Percentiles rank a stretch among this genome's conserved stretches.
phyloP scores from a whole-genome alignment of 1,140 invertebrate species.

The Octopus sinensis region DNA sequence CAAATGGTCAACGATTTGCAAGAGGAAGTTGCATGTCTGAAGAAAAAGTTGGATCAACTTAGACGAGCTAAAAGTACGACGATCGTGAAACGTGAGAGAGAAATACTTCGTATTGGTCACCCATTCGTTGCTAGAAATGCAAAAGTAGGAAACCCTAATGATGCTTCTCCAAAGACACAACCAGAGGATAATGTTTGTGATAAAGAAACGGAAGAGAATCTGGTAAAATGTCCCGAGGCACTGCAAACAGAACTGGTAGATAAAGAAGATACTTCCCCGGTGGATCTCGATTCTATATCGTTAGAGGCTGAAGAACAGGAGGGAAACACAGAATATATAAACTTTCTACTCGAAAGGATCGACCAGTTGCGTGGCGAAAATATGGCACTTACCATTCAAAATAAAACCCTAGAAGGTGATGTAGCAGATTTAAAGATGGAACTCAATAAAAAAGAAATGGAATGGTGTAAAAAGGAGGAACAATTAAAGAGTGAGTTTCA shows the following conservation, averaged over 20 bases:
- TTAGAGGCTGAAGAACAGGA: conserved; percentile 32
- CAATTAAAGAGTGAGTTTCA: conserved; percentile 39
- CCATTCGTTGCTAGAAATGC: too few species aligned
- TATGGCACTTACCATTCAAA: conserved; percentile 35
- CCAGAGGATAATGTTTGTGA: too few species aligned
- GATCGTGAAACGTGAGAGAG: conserved; percentile 48
- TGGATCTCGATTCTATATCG: too few species aligned
- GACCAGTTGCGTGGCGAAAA: conserved; percentile 34
- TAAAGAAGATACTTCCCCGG: too few species aligned
- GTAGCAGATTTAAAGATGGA: conserved; percentile 34
- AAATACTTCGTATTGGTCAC: conserved; percentile 43
- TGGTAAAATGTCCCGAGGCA: too few species aligned
- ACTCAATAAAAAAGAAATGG: conserved; percentile 43
- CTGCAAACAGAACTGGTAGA: too few species aligned
- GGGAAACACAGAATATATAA: conserved; percentile 23
- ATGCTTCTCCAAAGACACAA: background rate
- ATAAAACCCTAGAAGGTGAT: conserved; percentile 31
- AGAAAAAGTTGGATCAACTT: conserved; percentile 49
- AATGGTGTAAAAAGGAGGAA: conserved; percentile 48
- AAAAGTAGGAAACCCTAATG: too few species aligned
- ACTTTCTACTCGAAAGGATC: conserved; percentile 28
- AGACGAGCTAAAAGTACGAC: conserved; percentile 55
- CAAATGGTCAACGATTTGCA: conserved; percentile 37
- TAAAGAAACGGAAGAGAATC: too few species aligned
- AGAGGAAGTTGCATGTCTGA: conserved; percentile 43